Evolutionary conservation across 1,140 invertebrate genomes (phyloP).

Genomic region (Ceratosolen solmsi): DNA sequence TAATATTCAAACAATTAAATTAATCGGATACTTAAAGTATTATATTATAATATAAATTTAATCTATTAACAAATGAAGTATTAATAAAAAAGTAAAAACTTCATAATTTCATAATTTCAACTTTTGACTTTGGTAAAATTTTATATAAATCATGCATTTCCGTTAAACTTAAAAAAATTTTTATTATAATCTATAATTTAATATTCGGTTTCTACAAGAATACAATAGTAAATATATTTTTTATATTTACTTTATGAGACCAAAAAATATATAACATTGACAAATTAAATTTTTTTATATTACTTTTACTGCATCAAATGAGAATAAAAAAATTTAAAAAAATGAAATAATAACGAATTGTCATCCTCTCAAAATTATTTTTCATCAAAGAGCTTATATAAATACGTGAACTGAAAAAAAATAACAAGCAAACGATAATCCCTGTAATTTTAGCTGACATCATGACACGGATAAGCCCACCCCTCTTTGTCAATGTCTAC

Average conservation of each 20-base stretch:
- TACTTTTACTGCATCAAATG: neutral
- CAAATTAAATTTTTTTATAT: neutral
- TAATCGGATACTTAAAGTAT: neutral
- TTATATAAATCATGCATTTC: too few species aligned
- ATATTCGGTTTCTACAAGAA: neutral
- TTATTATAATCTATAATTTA: neutral
- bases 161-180: neutral
- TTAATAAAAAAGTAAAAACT: too few species aligned
- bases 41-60: neutral
- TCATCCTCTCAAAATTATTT: constrained; percentile 8
- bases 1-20: neutral
- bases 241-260: neutral
- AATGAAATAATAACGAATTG: neutral
- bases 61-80: too few species aligned
- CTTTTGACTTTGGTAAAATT: too few species aligned
- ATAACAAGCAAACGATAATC: constrained; percentile 9
- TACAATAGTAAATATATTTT: neutral
- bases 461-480: constrained; percentile 11
- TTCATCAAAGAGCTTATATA: neutral
- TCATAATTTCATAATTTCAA: too few species aligned
- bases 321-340: neutral
- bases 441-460: constrained; percentile 10
- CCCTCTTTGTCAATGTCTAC: constrained; percentile 16
- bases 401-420: neutral
- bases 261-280: neutral